Evolutionary conservation across 1,140 invertebrate species (phyloP), one percentile per base, ranked within the genome.

Genomic region (Mizuhopecten yessoensis): DNA sequence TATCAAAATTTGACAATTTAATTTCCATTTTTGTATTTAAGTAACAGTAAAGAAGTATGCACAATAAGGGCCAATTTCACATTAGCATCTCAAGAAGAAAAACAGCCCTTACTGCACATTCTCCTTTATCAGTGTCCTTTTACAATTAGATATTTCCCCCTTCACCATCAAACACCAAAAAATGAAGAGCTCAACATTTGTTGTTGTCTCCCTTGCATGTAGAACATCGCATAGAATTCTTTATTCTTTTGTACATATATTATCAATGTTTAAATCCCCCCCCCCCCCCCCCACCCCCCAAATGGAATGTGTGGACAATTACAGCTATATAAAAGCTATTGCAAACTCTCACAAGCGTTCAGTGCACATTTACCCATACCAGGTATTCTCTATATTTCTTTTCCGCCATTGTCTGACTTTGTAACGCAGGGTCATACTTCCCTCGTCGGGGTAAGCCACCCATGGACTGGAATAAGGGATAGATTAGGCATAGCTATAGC

Each of bases 341-440:
- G 57, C 57, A 75, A 75, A 75, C 57, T 0, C 29, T 75, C 57
- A 75, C 57, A 75, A 75, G 29, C 57, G 29, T 49, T 1, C 23
- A 75, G 57, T 75, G 57, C 57, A 75, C n/a, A n/a, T 29, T 75
- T 75, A 75, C 57, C 57, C 57, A n/a, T n/a, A n/a, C n/a, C 17
- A 75, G 57, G 57, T 75, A 75, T 75, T 75, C 57, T 75, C 57
- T 75, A 75, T 75, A 75, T 75, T 75, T 75, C 57, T 75, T 0
- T 75, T 75, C 57, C 57, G 57, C 57, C 57, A 75, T 29, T 75
- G 57, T 75, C 57, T 29, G 57, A 75, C 57, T 75, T 29, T n/a
- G 9, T 75, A 75, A 75, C 7, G n/a, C 57, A 5, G 57, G 57
- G 11, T 29, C 23, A 75, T 75, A 75, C 57, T 75, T 75, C 57